A percentile compares a stretch with the other conserved stretches of the same genome.
These are phyloP conservation scores for Atherinosoma microstoma DNA, from an alignment of 2,797 vertebrate genomes.

Conservation along the genomic window DNA sequence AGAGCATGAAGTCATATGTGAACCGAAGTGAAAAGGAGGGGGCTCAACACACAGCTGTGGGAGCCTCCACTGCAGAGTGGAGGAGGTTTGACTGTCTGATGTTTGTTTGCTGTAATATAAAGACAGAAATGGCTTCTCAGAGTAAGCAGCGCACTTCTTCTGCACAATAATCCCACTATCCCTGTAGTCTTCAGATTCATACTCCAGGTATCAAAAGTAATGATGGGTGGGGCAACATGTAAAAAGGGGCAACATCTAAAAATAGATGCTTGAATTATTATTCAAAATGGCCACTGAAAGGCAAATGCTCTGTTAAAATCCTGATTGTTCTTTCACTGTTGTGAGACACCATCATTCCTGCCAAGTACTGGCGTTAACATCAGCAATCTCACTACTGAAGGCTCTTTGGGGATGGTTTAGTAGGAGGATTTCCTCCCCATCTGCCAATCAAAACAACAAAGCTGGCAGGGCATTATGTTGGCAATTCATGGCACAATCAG, in stretches of 20 bases:
- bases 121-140: neutral
- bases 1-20: neutral
- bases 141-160: neutral
- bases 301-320: neutral
- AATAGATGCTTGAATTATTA: neutral
- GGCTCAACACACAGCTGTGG: neutral
- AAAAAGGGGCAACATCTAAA: neutral
- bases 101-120: neutral
- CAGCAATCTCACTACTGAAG: neutral
- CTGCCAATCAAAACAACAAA: conserved; percentile 14
- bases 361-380: neutral
- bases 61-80: neutral
- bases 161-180: neutral
- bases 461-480: conserved; percentile 6
- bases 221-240: neutral
- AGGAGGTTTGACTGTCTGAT: neutral
- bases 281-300: neutral
- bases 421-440: conserved; percentile 17
- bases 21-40: neutral
- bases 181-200: neutral
- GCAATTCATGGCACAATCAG: neutral
- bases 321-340: conserved; percentile 12
- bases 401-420: neutral
- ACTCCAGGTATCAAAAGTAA: neutral
- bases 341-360: conserved; percentile 1